These are phyloP conservation scores for Parotia lawesii DNA, from an alignment of 2,113 vertebrate genomes.

Conservation along the genomic window DNA sequence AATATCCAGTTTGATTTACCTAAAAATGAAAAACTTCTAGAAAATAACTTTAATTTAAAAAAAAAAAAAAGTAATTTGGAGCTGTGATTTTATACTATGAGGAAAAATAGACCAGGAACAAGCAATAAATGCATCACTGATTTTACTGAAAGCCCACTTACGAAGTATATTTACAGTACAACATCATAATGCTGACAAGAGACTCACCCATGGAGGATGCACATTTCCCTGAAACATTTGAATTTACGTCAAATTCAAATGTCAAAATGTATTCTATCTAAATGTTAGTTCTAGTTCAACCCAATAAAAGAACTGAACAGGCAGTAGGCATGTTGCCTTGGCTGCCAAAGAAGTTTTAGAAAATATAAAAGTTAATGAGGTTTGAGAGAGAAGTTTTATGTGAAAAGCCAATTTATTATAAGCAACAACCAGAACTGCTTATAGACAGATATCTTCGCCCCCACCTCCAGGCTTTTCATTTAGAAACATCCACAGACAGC, in stretches of 20 bases:
- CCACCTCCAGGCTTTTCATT: constrained; percentile 28
- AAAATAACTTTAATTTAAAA: neutral
- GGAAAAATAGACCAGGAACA: constrained; percentile 3
- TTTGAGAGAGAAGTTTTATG: constrained; percentile 44
- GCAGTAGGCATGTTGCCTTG: constrained; percentile 45
- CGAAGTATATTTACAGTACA: constrained; percentile 35
- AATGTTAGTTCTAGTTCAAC: constrained; percentile 36
- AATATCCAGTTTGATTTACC: constrained; percentile 21
- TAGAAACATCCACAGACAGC: constrained; percentile 12
- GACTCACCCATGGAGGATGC: constrained; percentile 9
- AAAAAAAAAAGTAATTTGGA: neutral
- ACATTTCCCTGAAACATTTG: constrained; percentile 42
- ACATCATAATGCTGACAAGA: neutral
- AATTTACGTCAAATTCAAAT: constrained; percentile 60
- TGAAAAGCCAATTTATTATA: constrained; percentile 39
- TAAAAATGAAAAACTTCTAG: constrained; percentile 13
- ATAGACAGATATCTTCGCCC: neutral
- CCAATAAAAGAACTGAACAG: constrained; percentile 48
- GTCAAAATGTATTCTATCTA: constrained; percentile 65
- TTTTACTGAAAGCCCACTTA: constrained; percentile 21
- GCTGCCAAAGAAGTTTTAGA: neutral
- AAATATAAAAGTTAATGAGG: constrained; percentile 25
- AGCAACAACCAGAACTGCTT: constrained; percentile 46
- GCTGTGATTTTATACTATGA: neutral
- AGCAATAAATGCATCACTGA: neutral